Conservation (phyloP, 2,888 invertebrate genomes). For the Volucella inflata region DNA sequence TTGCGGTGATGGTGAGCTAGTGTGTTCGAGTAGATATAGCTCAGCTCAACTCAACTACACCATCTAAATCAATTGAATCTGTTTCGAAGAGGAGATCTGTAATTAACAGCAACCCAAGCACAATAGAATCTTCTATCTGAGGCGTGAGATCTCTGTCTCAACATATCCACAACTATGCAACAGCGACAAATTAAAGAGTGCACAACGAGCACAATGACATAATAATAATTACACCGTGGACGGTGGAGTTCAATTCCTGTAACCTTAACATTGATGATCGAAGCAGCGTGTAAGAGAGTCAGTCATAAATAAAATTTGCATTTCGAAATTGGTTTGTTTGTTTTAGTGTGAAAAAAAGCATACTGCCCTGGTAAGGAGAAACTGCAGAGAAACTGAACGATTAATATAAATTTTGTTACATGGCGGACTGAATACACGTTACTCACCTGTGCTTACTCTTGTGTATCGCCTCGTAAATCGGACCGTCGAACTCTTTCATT, state of each 20-base stretch:
- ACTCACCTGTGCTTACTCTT: slow-evolving; percentile 86
- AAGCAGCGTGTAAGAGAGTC: slow-evolving; percentile 26
- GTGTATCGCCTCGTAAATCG: slow-evolving; percentile 87
- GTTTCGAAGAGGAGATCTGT: slow-evolving; percentile 41
- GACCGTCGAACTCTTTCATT: slow-evolving; percentile 88
- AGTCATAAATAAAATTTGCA: slow-evolving; percentile 31
- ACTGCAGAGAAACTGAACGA: slow-evolving; percentile 22
- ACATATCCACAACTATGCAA: not conserved
- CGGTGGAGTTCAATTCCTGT: slow-evolving; percentile 56
- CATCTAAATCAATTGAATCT: slow-evolving; percentile 67
- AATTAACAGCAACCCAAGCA: slow-evolving; percentile 55
- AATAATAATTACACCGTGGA: slow-evolving; percentile 29
- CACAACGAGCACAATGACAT: slow-evolving; percentile 30
- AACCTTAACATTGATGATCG: slow-evolving; percentile 67
- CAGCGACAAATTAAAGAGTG: not conserved
- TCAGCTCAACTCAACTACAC: slow-evolving; percentile 38
- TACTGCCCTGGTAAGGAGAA: not conserved
- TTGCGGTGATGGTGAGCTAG: slow-evolving; percentile 8
- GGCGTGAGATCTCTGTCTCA: slow-evolving; percentile 19
- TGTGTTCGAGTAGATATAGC: slow-evolving; percentile 52
- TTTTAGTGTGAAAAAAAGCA: slow-evolving; percentile 8
- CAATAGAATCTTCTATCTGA: slow-evolving; percentile 12
- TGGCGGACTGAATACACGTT: not conserved
- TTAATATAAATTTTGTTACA: slow-evolving; percentile 38
- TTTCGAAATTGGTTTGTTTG: slow-evolving; percentile 31